phyloP scores from a whole-genome alignment of 2,797 vertebrate species.

The Lacerta viridis region DNA sequence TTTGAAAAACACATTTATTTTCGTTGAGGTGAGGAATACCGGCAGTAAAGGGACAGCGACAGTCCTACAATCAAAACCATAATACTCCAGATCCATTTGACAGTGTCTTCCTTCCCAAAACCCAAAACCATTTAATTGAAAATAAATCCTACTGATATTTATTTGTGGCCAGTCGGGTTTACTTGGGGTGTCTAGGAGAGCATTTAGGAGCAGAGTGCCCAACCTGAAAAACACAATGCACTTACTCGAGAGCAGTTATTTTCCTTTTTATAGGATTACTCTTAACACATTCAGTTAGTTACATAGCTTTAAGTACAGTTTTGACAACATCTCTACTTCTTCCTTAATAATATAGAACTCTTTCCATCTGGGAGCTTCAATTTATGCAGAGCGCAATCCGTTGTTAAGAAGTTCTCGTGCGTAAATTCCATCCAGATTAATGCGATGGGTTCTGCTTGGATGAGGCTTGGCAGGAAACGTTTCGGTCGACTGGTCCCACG shows the following conservation, averaged over 20 bases:
- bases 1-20: conserved; percentile 3
- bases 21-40: not conserved
- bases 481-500: not conserved
- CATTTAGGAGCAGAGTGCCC: not conserved
- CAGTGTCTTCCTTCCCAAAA: not conserved
- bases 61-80: not conserved
- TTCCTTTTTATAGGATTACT: not conserved
- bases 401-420: not conserved
- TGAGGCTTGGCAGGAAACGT: not conserved
- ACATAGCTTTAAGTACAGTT: not conserved
- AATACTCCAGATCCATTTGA: not conserved
- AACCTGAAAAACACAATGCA: not conserved
- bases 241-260: not conserved
- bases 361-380: not conserved
- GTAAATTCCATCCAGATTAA: not conserved
- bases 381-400: not conserved
- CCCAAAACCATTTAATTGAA: not conserved
- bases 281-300: no score
- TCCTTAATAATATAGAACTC: not conserved
- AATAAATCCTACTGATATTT: not conserved
- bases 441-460: not conserved
- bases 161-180: not conserved
- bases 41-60: not conserved
- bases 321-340: not conserved
- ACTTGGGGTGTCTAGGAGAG: not conserved